phyloP scores from a whole-genome alignment of 2,113 vertebrate genomes.

The Orycteropus afer region DNA sequence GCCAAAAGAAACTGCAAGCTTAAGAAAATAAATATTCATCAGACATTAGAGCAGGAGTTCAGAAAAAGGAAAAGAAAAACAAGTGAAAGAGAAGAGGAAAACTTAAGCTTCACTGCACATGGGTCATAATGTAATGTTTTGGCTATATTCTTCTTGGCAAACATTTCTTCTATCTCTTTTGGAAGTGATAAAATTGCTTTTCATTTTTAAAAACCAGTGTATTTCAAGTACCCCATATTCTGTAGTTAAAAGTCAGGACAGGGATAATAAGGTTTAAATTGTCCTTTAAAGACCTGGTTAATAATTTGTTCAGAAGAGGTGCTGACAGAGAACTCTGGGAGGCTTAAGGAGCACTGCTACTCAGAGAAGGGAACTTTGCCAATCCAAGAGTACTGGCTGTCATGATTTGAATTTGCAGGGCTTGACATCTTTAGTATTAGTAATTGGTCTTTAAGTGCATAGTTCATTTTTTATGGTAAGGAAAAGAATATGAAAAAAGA shows the following conservation, averaged over 20 bases:
- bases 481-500: constrained; percentile 11
- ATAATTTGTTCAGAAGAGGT: neutral
- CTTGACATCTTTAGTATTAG: neutral
- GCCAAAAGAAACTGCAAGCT: neutral
- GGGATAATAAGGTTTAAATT: neutral
- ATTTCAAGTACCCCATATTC: neutral
- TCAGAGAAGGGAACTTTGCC: neutral
- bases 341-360: neutral
- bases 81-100: neutral
- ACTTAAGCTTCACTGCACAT: neutral
- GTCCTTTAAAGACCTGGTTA: neutral
- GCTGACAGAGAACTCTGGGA: neutral
- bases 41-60: neutral
- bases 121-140: neutral
- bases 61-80: neutral
- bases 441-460: neutral
- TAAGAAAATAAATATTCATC: constrained; percentile 5
- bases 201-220: neutral
- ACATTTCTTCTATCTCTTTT: neutral
- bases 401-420: neutral
- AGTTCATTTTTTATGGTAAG: neutral
- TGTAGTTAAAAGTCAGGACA: neutral
- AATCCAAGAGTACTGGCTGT: neutral
- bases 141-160: neutral
- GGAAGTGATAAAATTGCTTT: neutral